A percentile compares a stretch with the other conserved stretches of the same genome.
Evolutionary conservation across 2,888 invertebrate species (phyloP).

Genomic region (Tromatobia lineatoria): DNA sequence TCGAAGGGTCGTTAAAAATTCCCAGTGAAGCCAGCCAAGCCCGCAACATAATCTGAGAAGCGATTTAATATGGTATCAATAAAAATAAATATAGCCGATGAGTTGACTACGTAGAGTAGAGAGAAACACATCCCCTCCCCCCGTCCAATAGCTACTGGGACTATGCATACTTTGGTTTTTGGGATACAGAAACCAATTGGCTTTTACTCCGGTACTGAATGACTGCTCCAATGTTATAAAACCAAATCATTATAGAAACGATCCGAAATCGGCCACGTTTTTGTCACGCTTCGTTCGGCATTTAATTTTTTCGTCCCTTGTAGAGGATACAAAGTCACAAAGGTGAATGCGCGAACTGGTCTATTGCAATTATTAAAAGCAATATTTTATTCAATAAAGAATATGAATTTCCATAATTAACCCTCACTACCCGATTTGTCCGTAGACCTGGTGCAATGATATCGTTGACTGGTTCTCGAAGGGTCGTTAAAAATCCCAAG

Average conservation of each 20-base stretch:
- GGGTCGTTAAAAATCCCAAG: neutral
- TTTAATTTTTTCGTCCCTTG: slow-evolving; percentile 20
- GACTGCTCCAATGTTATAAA: slow-evolving; percentile 3
- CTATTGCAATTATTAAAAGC: neutral
- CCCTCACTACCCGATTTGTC: neutral
- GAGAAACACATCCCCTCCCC: too few relatives aligned
- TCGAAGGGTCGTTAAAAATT: neutral
- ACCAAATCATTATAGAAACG: slow-evolving; percentile 18
- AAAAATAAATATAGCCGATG: slow-evolving; percentile 42
- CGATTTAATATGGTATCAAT: slow-evolving; percentile 46
- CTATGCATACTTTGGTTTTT: slow-evolving; percentile 24
- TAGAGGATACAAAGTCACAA: neutral
- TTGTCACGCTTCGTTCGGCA: slow-evolving; percentile 52
- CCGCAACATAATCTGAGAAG: slow-evolving; percentile 24
- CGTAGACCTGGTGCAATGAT: neutral
- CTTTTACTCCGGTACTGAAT: neutral
- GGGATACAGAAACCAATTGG: slow-evolving; percentile 17
- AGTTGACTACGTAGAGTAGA: too few relatives aligned
- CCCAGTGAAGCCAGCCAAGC: neutral
- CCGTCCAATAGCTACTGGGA: neutral
- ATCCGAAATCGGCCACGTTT: slow-evolving; percentile 29
- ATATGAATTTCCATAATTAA: neutral
- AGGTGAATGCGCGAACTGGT: neutral
- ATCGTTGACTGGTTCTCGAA: slow-evolving; percentile 1
- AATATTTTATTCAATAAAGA: too few relatives aligned